Conservation (phyloP, 2,888 invertebrate species). For the Carabus problematicus region DNA sequence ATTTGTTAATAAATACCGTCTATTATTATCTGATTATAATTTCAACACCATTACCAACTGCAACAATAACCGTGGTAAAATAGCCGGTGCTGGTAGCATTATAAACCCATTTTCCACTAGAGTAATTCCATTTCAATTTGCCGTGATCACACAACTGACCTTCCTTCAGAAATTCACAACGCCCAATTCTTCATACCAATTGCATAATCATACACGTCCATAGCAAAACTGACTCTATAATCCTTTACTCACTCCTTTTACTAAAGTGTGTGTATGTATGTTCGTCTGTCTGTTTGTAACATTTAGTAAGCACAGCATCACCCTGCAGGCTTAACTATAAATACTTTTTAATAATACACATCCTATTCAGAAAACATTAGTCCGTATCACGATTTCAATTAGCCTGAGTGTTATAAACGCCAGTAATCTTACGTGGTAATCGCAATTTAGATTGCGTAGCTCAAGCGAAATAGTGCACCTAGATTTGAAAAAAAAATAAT, state of each 20-base stretch:
- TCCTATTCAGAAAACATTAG: conserved; percentile 26
- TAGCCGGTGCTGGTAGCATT: conserved; percentile 33
- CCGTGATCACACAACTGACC: not conserved
- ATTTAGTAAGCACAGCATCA: conserved; percentile 19
- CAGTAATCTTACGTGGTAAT: not conserved
- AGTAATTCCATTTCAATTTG: conserved; percentile 41
- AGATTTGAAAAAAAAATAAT: too few species aligned
- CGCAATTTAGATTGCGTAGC: not conserved
- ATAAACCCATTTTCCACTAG: conserved; percentile 31
- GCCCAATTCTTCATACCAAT: conserved; percentile 8
- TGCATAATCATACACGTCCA: conserved; percentile 1
- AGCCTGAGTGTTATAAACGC: not conserved
- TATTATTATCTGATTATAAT: too few species aligned
- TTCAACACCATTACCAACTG: too few species aligned
- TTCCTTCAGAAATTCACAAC: conserved; percentile 1
- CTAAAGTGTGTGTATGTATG: not conserved
- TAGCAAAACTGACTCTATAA: not conserved
- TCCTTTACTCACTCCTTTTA: too few species aligned
- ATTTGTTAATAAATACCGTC: too few species aligned
- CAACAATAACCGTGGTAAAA: not conserved
- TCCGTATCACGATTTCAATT: conserved; percentile 39
- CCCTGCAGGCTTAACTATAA: conserved; percentile 32
- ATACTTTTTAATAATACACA: conserved; percentile 38
- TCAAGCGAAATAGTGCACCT: too few species aligned
- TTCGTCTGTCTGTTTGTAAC: not conserved